phyloP scores from a whole-genome alignment of 2,113 vertebrate species.

The Jaculus jaculus region DNA sequence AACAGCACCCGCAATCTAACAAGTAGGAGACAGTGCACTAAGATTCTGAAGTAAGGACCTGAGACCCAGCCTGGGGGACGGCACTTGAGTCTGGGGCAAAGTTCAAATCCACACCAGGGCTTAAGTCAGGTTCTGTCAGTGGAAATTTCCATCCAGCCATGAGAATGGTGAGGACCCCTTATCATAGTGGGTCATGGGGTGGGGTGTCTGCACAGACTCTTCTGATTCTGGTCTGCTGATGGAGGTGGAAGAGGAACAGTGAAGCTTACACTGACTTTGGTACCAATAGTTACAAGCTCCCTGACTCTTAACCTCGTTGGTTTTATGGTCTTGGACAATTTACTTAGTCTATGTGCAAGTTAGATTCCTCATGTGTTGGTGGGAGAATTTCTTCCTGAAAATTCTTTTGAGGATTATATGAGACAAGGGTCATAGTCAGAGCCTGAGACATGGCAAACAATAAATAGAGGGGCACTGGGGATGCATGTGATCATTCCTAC shows the following conservation, averaged over 20 bases:
- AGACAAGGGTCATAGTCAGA: background rate
- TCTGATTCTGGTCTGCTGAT: background rate
- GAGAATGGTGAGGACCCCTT: background rate
- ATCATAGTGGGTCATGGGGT: background rate
- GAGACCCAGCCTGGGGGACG: background rate
- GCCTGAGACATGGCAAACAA: background rate
- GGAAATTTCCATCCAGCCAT: too few relatives aligned
- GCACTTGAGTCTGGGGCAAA: background rate
- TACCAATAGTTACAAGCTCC: background rate
- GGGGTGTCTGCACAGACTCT: background rate
- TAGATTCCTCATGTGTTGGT: background rate
- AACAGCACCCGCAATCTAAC: too few relatives aligned
- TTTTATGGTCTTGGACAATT: background rate
- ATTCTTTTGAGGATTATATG: background rate
- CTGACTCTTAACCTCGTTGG: background rate
- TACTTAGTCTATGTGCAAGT: background rate
- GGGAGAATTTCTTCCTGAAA: constrained; percentile 15
- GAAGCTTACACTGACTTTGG: background rate
- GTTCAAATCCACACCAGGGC: background rate
- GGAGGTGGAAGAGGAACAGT: background rate
- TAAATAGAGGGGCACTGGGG: background rate
- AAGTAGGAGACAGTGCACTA: background rate
- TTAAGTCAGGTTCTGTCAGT: background rate
- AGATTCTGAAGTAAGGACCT: background rate
- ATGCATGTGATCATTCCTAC: background rate